These are phyloP conservation scores for Sprattus sprattus DNA, from an alignment of 2,113 vertebrate species.

Conservation along the genomic window DNA sequence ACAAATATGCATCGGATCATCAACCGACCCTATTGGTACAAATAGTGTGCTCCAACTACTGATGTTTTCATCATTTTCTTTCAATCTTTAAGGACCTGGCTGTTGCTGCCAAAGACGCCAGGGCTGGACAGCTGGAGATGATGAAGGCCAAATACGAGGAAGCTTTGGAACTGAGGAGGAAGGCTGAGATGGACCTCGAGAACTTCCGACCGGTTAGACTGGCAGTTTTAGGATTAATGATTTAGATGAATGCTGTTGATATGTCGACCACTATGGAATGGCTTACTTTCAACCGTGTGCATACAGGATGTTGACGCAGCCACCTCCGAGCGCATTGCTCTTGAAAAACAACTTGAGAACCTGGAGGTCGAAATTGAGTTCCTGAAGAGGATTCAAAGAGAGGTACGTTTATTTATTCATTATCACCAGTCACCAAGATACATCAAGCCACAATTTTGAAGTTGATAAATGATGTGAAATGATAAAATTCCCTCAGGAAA, in stretches of 20 bases:
- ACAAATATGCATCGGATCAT: not conserved
- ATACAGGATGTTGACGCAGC: slow-evolving; percentile 65
- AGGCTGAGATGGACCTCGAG: slow-evolving; percentile 72
- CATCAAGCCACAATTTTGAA: not conserved
- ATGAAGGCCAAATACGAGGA: slow-evolving; percentile 74
- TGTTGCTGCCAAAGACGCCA: slow-evolving; percentile 65
- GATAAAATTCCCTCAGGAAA: slow-evolving; percentile 63
- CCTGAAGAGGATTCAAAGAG: slow-evolving; percentile 67
- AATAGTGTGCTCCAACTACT: not conserved
- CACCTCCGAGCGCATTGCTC: slow-evolving; percentile 62
- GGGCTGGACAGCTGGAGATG: slow-evolving; percentile 63
- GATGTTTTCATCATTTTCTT: not conserved
- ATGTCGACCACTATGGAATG: not conserved
- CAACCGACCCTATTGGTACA: not conserved
- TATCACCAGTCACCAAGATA: not conserved
- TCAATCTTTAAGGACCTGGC: slow-evolving; percentile 68
- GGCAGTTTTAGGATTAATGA: not conserved
- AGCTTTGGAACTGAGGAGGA: slow-evolving; percentile 69
- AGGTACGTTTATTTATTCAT: slow-evolving; percentile 54
- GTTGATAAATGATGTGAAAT: not conserved
- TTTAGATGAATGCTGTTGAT: not conserved
- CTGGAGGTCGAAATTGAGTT: slow-evolving; percentile 73
- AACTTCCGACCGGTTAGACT: slow-evolving; percentile 70
- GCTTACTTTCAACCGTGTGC: not conserved
- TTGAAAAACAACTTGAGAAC: slow-evolving; percentile 69